These are phyloP conservation scores for Malurus splendens DNA, from an alignment of 2,797 vertebrate species.

Conservation along the genomic window DNA sequence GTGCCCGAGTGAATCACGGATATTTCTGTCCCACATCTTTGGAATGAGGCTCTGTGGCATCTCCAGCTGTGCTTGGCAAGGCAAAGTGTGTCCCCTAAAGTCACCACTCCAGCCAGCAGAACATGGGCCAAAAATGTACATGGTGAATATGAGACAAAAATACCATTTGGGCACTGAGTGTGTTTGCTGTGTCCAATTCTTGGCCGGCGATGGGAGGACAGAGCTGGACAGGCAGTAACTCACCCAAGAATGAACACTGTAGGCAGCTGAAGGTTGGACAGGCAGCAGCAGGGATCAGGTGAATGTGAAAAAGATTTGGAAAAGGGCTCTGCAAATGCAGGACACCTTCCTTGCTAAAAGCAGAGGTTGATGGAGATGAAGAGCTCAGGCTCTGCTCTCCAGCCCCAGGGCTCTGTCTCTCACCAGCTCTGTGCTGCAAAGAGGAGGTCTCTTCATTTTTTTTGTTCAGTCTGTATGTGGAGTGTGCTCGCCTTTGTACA, in stretches of 20 bases:
- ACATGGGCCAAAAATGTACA: accelerated
- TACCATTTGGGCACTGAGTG: neutral
- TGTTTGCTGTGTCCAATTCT: neutral
- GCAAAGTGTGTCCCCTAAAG: neutral
- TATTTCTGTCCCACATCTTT: neutral
- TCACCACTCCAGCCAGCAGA: neutral
- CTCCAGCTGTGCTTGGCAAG: neutral
- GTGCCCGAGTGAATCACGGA: neutral
- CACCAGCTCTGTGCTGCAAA: neutral
- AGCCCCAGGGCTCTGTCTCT: neutral
- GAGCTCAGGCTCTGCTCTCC: neutral
- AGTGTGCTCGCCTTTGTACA: neutral
- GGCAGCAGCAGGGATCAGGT: neutral
- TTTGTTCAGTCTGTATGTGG: accelerated
- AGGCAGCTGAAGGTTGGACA: neutral
- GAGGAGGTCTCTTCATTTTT: neutral
- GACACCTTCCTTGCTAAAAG: neutral
- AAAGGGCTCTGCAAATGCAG: neutral
- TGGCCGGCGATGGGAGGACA: neutral
- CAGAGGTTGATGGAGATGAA: neutral
- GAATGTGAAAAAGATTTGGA: accelerated
- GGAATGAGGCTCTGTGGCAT: neutral
- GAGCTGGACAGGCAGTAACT: neutral
- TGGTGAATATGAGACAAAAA: neutral
- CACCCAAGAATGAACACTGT: neutral